These are phyloP conservation scores for Guaruba guarouba DNA, from an alignment of 2,113 vertebrate genomes.

Conservation along the genomic window DNA sequence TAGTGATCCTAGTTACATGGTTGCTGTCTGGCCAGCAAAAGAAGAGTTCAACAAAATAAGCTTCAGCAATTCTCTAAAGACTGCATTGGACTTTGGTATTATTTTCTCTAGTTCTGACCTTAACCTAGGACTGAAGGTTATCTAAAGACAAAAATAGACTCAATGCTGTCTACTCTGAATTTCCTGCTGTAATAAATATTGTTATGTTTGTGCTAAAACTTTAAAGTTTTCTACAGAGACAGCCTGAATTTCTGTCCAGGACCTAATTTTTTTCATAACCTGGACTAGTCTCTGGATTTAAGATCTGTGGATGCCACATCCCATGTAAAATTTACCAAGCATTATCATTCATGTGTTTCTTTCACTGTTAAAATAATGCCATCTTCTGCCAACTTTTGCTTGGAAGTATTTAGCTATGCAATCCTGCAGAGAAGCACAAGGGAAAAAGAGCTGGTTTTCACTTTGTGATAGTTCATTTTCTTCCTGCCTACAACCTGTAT, in stretches of 20 bases:
- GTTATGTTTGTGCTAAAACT: not conserved
- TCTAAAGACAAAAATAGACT: not conserved
- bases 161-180: not conserved
- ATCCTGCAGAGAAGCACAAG: not conserved
- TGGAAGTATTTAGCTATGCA: not conserved
- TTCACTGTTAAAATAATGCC: not conserved
- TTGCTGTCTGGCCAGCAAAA: slow-evolving; percentile 40
- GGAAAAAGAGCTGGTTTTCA: not conserved
- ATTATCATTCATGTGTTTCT: not conserved
- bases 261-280: not conserved
- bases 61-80: slow-evolving; percentile 35
- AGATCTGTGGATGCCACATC: not conserved
- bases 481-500: not conserved
- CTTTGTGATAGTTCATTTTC: not conserved
- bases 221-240: not conserved
- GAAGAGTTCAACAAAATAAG: slow-evolving; percentile 26
- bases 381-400: not conserved
- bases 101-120: slow-evolving; percentile 44
- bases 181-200: not conserved
- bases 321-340: not conserved
- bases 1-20: slow-evolving; percentile 42
- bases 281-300: not conserved
- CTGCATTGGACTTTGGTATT: not conserved
- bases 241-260: not conserved
- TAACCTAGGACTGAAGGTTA: slow-evolving; percentile 33